phyloP scores from a whole-genome alignment of 2,113 vertebrate genomes.

The Gymnobelideus leadbeateri region DNA sequence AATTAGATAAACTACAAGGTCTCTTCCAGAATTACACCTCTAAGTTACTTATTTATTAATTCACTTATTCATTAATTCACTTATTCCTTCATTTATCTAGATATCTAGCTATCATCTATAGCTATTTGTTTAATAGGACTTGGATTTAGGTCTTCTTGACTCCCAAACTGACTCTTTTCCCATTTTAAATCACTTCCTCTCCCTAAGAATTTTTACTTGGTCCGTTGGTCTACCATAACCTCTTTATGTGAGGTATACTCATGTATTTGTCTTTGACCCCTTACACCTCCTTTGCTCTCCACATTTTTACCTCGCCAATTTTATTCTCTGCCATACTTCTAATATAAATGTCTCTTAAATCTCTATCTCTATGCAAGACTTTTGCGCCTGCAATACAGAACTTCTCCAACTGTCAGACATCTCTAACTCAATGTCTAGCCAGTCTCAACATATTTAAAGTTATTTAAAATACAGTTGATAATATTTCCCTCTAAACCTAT shows the following conservation, averaged over 20 bases:
- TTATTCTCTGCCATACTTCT: background rate
- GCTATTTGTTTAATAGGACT: too few relatives aligned
- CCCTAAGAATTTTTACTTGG: background rate
- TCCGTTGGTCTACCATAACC: too few relatives aligned
- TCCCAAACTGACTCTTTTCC: too few relatives aligned
- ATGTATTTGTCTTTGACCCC: background rate
- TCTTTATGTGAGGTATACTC: background rate
- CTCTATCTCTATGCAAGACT: background rate
- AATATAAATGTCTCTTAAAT: too few relatives aligned
- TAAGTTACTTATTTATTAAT: too few relatives aligned
- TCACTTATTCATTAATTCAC: too few relatives aligned
- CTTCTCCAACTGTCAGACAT: background rate
- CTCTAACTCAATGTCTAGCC: background rate
- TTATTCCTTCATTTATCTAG: too few relatives aligned
- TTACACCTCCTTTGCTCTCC: background rate
- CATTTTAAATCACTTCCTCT: background rate
- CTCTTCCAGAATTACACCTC: too few relatives aligned
- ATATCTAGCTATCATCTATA: too few relatives aligned
- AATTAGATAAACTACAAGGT: too few relatives aligned
- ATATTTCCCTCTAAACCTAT: too few relatives aligned
- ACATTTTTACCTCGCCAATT: background rate
- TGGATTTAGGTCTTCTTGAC: too few relatives aligned
- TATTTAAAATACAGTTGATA: background rate
- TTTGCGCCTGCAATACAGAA: background rate
- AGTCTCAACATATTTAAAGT: slow-evolving; percentile 14